Evolutionary conservation across 2,797 vertebrate species (phyloP).

Genomic region (Gouania willdenowi): DNA sequence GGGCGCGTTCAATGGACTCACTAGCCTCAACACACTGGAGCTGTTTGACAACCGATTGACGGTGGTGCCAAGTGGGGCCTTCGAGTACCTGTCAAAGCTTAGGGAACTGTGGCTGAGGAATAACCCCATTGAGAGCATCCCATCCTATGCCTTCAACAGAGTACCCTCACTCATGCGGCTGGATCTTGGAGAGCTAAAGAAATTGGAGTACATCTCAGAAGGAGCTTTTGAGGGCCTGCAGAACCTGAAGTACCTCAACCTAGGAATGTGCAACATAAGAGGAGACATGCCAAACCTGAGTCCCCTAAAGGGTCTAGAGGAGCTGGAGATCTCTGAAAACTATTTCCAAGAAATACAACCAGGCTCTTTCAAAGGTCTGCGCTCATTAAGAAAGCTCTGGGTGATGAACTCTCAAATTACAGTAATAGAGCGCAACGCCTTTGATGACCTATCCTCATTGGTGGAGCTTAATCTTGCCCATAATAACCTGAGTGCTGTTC

Average conservation of each 20-base stretch:
- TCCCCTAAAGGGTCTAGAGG: constrained; percentile 90
- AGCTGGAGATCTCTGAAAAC: constrained; percentile 96
- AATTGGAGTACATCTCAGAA: constrained; percentile 96
- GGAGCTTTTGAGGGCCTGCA: constrained; percentile 94
- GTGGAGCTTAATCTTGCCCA: constrained; percentile 97
- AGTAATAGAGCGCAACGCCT: constrained; percentile 91
- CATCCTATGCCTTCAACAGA: constrained; percentile 96
- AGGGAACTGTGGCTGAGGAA: constrained; percentile 96
- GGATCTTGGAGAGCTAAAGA: constrained; percentile 93
- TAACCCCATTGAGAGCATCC: constrained; percentile 98
- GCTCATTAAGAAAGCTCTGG: constrained; percentile 93
- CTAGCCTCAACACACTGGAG: constrained; percentile 96
- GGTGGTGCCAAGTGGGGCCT: constrained; percentile 94
- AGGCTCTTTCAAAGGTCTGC: constrained; percentile 88
- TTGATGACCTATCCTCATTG: constrained; percentile 88
- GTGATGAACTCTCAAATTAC: constrained; percentile 97
- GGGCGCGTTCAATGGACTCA: constrained; percentile 95
- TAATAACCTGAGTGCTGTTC: constrained; percentile 93
- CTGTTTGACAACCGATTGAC: constrained; percentile 97
- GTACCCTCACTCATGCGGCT: constrained; percentile 95
- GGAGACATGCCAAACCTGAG: constrained; percentile 94
- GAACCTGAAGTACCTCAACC: constrained; percentile 98
- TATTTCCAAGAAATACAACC: constrained; percentile 89
- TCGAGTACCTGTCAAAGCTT: constrained; percentile 96
- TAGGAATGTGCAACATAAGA: constrained; percentile 95